Evolutionary conservation across 2,888 invertebrate genomes (phyloP), one percentile per base, ranked within the genome.

Genomic region (Galeopsomyia nigrocyanea): DNA sequence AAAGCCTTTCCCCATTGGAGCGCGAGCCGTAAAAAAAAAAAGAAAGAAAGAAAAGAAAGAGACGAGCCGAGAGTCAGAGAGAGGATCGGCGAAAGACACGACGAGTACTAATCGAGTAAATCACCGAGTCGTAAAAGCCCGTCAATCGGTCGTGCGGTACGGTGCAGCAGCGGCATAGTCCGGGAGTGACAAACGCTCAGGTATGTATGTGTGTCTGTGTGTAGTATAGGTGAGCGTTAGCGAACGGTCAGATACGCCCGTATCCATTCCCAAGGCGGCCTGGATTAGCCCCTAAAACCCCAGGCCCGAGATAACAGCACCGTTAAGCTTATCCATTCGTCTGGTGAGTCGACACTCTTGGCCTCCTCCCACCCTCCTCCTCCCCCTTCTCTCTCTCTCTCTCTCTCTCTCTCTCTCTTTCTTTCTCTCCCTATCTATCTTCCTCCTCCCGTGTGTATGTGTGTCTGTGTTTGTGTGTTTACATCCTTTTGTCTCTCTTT

Each of bases 281-380:
- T 46, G 79, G 81, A 83, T 83, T 81, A 82, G 79, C 75, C 78
- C 77, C 79, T 77, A 80, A 82, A 81, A 81, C 78, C 82, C 79
- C 13, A 10, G 78, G 79, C 75, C 78, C 62, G 70, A 80, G 82
- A 83, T 83, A 83, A 82, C 79, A 77, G 78, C 51, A 78, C 76
- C 79, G 78, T 80, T 81, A 82, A 81, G 81, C 80, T 78, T 75
- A 76, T 79, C 80, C 79, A 80, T 83, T 79, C 79, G 81, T 80
- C 80, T 79, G 64, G 57, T 68, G 69, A 77, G 63, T 67, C 74
- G 70, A 74, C 67, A 60, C 70, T 67, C 73, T 61, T 60, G 61
- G 21, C 47, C 62, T n/a, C 55, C 50, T 60, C 19, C 5, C 17
- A 21, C 26, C 56, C 6, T 57, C 47, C 13, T 39, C 39, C 51